These are phyloP conservation scores for Ormyrus nitidulus DNA, from an alignment of 2,888 invertebrate genomes.

Conservation along the genomic window DNA sequence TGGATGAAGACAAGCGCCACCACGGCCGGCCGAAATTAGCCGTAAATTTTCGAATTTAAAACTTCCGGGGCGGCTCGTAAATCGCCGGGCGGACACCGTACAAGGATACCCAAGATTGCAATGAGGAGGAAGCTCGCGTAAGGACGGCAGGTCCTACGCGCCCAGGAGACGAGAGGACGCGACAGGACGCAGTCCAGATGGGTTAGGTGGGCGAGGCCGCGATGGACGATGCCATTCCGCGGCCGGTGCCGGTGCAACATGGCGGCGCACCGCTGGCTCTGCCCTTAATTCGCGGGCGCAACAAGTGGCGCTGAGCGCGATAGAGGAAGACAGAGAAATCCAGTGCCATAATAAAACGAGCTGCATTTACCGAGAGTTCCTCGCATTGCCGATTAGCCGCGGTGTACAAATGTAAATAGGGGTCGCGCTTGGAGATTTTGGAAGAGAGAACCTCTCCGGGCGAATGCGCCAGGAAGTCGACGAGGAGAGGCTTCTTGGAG, in stretches of 20 bases:
- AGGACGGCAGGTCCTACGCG: background rate
- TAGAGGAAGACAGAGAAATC: constrained; percentile 15
- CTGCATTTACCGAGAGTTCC: background rate
- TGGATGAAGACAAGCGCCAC: background rate
- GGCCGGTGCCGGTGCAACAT: background rate
- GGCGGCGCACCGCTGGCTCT: background rate
- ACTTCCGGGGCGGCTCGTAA: background rate
- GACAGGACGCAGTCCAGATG: constrained; percentile 25
- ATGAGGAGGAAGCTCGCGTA: background rate
- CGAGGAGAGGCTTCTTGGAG: constrained; percentile 8
- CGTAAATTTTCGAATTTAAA: constrained; percentile 45
- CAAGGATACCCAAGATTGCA: background rate
- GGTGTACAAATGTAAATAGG: constrained; percentile 43
- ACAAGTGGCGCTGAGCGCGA: constrained; percentile 40
- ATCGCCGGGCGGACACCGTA: background rate
- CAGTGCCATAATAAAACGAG: constrained; percentile 35
- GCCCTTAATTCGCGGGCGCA: constrained; percentile 38
- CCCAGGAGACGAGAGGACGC: background rate
- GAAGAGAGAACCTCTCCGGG: background rate
- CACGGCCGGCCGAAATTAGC: constrained; percentile 12
- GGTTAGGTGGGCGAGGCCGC: constrained; percentile 8
- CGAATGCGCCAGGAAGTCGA: background rate
- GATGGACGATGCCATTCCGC: background rate
- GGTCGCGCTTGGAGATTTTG: too few species aligned
- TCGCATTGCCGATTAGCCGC: background rate